Percentiles rank a stretch among this genome's conserved stretches.
phyloP scores from a whole-genome alignment of 2,888 invertebrate genomes.

The Crematogaster levior region DNA sequence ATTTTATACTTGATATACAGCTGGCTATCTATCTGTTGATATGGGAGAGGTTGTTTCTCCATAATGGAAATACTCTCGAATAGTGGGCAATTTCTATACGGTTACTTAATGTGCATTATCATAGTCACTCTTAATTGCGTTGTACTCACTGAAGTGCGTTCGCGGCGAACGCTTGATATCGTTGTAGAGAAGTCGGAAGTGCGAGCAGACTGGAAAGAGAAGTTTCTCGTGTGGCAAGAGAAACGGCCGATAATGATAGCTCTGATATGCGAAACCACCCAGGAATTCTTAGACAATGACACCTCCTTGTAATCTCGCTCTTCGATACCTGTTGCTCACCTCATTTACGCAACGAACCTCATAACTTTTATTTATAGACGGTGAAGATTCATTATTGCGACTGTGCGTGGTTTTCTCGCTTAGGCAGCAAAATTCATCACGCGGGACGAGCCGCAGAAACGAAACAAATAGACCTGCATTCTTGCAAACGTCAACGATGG shows the following conservation, averaged over 20 bases:
- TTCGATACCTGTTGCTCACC: neutral
- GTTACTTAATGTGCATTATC: conserved; percentile 50
- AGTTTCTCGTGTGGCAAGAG: conserved; percentile 23
- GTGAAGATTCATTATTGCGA: conserved; percentile 40
- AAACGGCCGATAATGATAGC: conserved; percentile 53
- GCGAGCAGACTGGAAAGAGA: neutral
- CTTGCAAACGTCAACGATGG: conserved; percentile 47
- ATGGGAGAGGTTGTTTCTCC: conserved; percentile 15
- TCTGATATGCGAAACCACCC: conserved; percentile 11
- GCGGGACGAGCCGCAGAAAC: conserved; percentile 35
- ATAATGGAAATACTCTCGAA: conserved; percentile 35
- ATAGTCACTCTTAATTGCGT: conserved; percentile 40
- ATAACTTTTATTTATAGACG: conserved; percentile 43
- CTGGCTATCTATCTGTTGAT: conserved; percentile 10
- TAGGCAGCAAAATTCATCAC: conserved; percentile 29
- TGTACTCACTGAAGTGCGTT: neutral
- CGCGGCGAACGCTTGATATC: conserved; percentile 22
- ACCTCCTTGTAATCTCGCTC: neutral
- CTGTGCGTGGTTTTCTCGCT: conserved; percentile 31
- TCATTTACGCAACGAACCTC: conserved; percentile 23
- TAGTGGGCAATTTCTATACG: neutral
- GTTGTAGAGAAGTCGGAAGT: conserved; percentile 56
- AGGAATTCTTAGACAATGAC: conserved; percentile 44
- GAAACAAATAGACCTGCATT: conserved; percentile 44
- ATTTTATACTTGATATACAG: conserved; percentile 25